Percentiles rank a stretch among this genome's conserved stretches.
phyloP scores from a whole-genome alignment of 1,140 invertebrate genomes.

The Acromyrmex charruanus region DNA sequence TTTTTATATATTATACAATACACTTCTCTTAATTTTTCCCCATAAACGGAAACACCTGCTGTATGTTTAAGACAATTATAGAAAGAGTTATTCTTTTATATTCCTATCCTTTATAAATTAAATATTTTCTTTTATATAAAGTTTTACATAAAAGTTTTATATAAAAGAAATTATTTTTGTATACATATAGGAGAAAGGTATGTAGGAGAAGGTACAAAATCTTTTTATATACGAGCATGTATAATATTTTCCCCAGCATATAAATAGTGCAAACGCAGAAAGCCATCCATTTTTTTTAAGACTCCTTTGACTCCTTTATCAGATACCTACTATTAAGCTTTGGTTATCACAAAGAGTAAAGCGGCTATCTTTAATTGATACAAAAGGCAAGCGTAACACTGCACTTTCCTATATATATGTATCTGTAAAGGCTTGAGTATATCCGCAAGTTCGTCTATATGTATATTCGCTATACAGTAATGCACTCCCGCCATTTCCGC shows the following conservation, averaged over 20 bases:
- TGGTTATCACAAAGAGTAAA: slow-evolving; percentile 49
- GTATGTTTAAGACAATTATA: neutral
- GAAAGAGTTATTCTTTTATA: neutral
- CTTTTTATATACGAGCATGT: neutral
- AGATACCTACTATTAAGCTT: slow-evolving; percentile 30
- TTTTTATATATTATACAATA: neutral
- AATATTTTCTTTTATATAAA: no score
- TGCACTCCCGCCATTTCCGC: slow-evolving; percentile 64
- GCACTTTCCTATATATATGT: neutral
- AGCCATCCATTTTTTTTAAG: slow-evolving; percentile 12
- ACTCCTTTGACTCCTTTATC: neutral
- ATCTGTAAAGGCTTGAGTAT: neutral
- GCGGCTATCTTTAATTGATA: slow-evolving; percentile 69
- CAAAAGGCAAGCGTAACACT: slow-evolving; percentile 62
- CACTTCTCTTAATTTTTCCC: neutral
- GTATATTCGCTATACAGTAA: slow-evolving; percentile 7
- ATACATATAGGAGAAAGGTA: neutral
- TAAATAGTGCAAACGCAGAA: slow-evolving; percentile 8
- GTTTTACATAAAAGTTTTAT: neutral
- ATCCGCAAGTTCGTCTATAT: neutral
- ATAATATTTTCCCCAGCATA: neutral
- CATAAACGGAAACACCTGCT: neutral
- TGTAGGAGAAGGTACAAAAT: neutral
- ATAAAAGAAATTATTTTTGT: neutral
- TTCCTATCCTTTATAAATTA: neutral